These are phyloP conservation scores for Zygogramma bicolorata DNA, from an alignment of 2,888 invertebrate species.

Conservation along the genomic window DNA sequence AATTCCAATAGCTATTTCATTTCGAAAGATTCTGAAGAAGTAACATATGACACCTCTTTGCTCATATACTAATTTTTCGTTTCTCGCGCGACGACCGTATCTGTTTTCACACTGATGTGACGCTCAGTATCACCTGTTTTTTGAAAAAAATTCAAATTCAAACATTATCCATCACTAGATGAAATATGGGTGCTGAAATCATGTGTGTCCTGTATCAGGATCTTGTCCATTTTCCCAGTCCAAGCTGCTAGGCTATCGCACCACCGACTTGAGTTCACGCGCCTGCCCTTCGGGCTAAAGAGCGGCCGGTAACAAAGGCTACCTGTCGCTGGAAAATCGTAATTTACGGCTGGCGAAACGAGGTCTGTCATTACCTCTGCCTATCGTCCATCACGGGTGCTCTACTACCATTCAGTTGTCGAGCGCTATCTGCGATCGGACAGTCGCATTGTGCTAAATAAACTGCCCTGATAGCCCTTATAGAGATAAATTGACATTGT, in stretches of 20 bases:
- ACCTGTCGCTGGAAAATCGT: constrained; percentile 58
- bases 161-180: too few relatives aligned
- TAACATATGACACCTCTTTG: too few relatives aligned
- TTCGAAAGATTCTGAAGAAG: too few relatives aligned
- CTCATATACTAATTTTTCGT: too few relatives aligned
- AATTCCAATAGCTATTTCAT: too few relatives aligned
- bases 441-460: constrained; percentile 51
- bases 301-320: constrained; percentile 52
- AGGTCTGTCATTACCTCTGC: constrained; percentile 60
- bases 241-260: not conserved
- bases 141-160: too few relatives aligned
- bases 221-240: not conserved
- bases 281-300: not conserved
- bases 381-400: constrained; percentile 59
- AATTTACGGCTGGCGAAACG: constrained; percentile 61
- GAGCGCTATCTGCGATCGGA: constrained; percentile 51
- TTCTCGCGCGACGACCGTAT: too few relatives aligned
- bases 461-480: constrained; percentile 41
- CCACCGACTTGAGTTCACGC: not conserved
- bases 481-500: constrained; percentile 50
- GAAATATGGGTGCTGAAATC: too few relatives aligned
- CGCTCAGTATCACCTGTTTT: too few relatives aligned
- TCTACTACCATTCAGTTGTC: constrained; percentile 59
- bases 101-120: too few relatives aligned
- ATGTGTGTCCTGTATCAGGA: too few relatives aligned